phyloP scores from a whole-genome alignment of 2,888 invertebrate genomes.

The Lochmaea capreae region DNA sequence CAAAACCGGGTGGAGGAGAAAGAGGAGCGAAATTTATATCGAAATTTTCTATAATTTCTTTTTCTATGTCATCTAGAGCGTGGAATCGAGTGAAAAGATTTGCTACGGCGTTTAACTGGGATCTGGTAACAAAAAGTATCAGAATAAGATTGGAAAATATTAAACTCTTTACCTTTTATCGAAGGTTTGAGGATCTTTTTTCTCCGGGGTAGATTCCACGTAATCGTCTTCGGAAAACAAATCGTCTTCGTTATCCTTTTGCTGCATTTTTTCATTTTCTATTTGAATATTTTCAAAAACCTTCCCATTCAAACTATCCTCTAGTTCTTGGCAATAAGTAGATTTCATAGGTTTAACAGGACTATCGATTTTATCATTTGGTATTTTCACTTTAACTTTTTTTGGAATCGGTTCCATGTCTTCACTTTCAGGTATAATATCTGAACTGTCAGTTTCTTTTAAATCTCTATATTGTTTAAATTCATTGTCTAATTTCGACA shows the following conservation, averaged over 20 bases:
- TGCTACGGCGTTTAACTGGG: conserved; percentile 2
- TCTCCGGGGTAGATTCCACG: conserved; percentile 58
- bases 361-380: not conserved
- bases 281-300: conserved; percentile 35
- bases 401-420: conserved; percentile 30
- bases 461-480: conserved; percentile 11
- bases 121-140: conserved; percentile 26
- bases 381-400: conserved; percentile 16
- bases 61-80: conserved; percentile 8
- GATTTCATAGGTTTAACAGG: conserved; percentile 1
- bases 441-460: conserved; percentile 28
- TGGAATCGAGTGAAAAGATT: not conserved
- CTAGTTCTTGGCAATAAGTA: conserved; percentile 33
- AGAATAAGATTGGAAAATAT: not conserved
- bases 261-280: conserved; percentile 14
- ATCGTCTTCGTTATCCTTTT: conserved; percentile 39
- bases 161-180: conserved; percentile 23
- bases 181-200: conserved; percentile 18
- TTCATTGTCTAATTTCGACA: conserved; percentile 35
- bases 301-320: conserved; percentile 35
- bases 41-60: conserved; percentile 28
- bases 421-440: conserved; percentile 41
- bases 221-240: conserved; percentile 54
- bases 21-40: conserved; percentile 40
- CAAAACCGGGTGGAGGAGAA: conserved; percentile 51